Base-by-base conservation (phyloP, 2,797 vertebrate species). In the Cirrhinus molitorella region DNA sequence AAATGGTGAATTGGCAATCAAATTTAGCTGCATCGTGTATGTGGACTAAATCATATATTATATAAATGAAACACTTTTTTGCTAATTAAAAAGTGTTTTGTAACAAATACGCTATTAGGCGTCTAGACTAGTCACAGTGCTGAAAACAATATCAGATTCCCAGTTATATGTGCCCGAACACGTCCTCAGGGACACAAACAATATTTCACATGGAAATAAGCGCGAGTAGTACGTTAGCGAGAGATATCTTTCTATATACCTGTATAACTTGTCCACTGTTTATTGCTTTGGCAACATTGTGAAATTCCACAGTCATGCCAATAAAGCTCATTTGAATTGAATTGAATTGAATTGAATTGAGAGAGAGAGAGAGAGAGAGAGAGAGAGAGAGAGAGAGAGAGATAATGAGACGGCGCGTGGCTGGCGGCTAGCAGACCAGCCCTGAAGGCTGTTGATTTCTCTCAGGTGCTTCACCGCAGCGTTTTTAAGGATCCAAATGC, bases 371-470 rank as follows among this genome's bases (percentile, higher is more conserved):
- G n/a, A 34, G 49, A 70, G 45, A 79, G 61, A 51, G 28, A 59
- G 19, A 49, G 19, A 49, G 31, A 57, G 55, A 57, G 4, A 23
- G n/a, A 59, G 11, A 59, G 57, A 65, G 61, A 49, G 37, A 43
- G 2, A 80, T 12, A 70, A 70, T 71, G 79, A 68, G 78, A 59
- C 12, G 5, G 23, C 17, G 11, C 1, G 2, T 45, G 66, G 37
- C 53, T 61, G 67, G 14, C 16, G 43, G 28, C 43, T 19, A 63
- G 80, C 3, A 31, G 57, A 81, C 12, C 31, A 9, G 57, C 43
- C 16, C 34, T 43, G 51, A 71, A 63, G 57, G 55, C 28, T 81
- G 59, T 74, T 53, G 79, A 81, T 81, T 80, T 74, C 80, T 82
- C 57, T 82, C 71, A 16, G 59, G 79, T 81, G 67, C 67, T 49